These are phyloP conservation scores for Drosophila fuyamai DNA, from an alignment of 1,140 invertebrate species.

Conservation along the genomic window DNA sequence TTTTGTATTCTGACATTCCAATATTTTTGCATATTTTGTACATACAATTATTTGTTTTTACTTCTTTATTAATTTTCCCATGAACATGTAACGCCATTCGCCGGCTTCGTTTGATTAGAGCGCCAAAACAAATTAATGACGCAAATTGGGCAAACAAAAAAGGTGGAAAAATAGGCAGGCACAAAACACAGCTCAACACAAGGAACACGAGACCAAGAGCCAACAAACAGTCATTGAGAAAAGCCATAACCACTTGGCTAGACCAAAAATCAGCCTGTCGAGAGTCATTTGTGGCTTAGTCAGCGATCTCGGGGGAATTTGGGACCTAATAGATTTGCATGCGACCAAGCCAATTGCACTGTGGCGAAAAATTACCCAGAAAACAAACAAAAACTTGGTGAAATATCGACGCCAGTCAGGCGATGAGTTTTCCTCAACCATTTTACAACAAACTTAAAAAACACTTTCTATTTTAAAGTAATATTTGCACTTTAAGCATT, in stretches of 20 bases:
- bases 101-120: conserved; percentile 27
- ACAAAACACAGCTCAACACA: conserved; percentile 6
- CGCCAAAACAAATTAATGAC: conserved; percentile 61
- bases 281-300: conserved; percentile 31
- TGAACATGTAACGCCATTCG: neutral
- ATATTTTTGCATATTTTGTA: neutral
- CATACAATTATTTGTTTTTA: neutral
- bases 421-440: neutral
- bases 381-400: neutral
- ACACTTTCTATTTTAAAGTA: neutral
- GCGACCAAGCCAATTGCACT: conserved; percentile 34
- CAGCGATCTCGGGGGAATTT: conserved; percentile 12
- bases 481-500: neutral
- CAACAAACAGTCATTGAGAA: neutral
- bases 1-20: too few species aligned
- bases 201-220: conserved; percentile 12
- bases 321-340: conserved; percentile 33
- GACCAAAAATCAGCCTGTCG: conserved; percentile 15
- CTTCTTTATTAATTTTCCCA: neutral
- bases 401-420: conserved; percentile 24
- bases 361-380: conserved; percentile 10
- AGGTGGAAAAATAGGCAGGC: neutral
- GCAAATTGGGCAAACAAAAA: conserved; percentile 52
- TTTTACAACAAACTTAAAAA: neutral
- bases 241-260: conserved; percentile 12